Base-by-base conservation (phyloP, 2,888 invertebrate genomes). In the Siphonodentalium dalli region DNA sequence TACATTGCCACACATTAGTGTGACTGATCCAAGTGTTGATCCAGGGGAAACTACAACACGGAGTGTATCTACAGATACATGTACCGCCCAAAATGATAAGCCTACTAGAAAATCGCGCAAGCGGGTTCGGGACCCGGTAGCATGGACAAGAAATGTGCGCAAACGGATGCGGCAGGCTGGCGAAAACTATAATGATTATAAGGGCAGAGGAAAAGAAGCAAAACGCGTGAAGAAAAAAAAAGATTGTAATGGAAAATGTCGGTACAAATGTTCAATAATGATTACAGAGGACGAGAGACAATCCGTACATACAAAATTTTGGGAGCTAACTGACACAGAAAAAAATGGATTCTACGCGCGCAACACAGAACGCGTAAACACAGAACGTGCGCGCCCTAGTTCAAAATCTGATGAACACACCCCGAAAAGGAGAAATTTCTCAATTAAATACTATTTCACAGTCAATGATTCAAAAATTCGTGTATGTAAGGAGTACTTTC, bases 401-500 rank as follows among this genome's bases (percentile, higher is more conserved):
- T 31, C 37, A 20, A 38, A 43, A 6, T 47, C 51, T 7, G n/a
- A n/a, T n/a, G n/a, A n/a, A n/a, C n/a, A n/a, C n/a, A n/a, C n/a
- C n/a, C n/a, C n/a, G n/a, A n/a, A n/a, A n/a, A 38, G 54, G 31
- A 45, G 39, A 26, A 45, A 27, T 3, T 29, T 23, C 35, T 29
- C 55, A n/a, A 18, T 44, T 3, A 35, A 53, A 26, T 56, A 55
- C 23, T 43, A 27, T 35, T 26, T 57, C 6, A 6, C 7, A 6
- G 49, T 39, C 37, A 31, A 20, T n/a, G 9, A 33, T 5, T 39
- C 40, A 9, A 49, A 47, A 35, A 20, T 38, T 2, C 18, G 56
- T 21, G 56, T 60, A 5, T 60, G 56, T 34, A 53, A 54, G 46
- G 31, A 39, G n/a, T 60, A 54, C 15, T 56, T 50, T 43, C n/a